Conservation (phyloP, 2,888 invertebrate genomes). For the Plemyria rubiginata region DNA sequence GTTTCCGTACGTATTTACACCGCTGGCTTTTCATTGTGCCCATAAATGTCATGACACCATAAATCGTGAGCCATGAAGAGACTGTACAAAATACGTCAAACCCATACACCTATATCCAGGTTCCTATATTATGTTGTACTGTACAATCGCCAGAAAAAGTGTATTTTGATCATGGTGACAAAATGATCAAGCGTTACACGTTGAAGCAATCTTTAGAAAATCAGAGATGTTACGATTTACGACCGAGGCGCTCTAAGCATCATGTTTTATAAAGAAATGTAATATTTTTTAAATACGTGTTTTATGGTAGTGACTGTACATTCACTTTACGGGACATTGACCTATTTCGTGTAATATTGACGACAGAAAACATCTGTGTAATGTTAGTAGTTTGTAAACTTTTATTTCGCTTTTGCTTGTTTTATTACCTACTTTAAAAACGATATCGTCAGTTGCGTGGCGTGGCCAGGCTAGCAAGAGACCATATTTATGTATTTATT, state of each 20-base stretch:
- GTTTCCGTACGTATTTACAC: conserved; percentile 40
- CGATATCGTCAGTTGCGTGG: background rate
- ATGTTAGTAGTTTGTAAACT: background rate
- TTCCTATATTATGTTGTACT: conserved; percentile 42
- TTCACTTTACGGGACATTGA: conserved; percentile 63
- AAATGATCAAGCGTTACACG: background rate
- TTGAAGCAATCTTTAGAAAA: background rate
- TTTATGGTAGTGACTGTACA: conserved; percentile 16
- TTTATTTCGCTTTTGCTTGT: background rate
- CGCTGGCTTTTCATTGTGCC: conserved; percentile 54
- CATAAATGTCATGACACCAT: conserved; percentile 77
- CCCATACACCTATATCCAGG: conserved; percentile 9
- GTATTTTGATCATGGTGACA: background rate
- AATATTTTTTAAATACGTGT: background rate
- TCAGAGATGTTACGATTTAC: background rate
- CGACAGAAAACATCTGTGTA: conserved; percentile 18
- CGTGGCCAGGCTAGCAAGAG: background rate
- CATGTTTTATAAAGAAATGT: background rate
- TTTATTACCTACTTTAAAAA: background rate
- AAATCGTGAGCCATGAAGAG: conserved; percentile 68
- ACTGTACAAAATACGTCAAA: conserved; percentile 50
- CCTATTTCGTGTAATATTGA: conserved; percentile 60
- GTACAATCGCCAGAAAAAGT: conserved; percentile 32
- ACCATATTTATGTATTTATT: too few species aligned
- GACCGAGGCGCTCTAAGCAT: background rate